Evolutionary conservation across 2,113 vertebrate species (phyloP), one percentile per base, ranked within the genome.

Genomic region (Lamprotornis superbus): DNA sequence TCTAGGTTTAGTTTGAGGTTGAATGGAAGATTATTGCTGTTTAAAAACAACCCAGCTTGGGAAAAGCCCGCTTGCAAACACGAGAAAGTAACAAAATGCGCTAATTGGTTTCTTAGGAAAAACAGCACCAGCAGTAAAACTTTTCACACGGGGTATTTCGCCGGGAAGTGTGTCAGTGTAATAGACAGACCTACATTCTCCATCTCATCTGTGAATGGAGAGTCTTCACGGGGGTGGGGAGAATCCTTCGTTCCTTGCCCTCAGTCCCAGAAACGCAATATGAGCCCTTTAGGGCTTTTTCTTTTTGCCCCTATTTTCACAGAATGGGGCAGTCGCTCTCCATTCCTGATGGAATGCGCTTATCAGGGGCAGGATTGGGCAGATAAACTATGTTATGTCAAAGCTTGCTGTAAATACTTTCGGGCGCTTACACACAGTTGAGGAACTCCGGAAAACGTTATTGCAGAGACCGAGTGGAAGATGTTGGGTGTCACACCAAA

Each of bases 391-490:
- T 0, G 17, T 10, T 75, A 13, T 8, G 57, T 22, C 83, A 83
- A 69, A 94, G 55, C 69, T 28, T 22, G 63, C 71, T 44, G 37
- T 83, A n/a, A 94, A 87, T 60, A 28, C 49, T 89, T 75, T 68
- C 0, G 5, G 47, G 25, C 19, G 42, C 67, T 91, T 35, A 8
- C 6, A 4, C 27, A 83, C 33, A 27, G 21, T 4, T 6, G 57
- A 28, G 57, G 39, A 63, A 56, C 8, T 4, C 42, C 61, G 24
- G 83, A 39, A 63, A 91, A 59, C 47, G 6, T 12, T 5, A 3
- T 4, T 71, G 83, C 44, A 27, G 53, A 16, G 73, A 60, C 35
- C 12, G 3, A 13, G 27, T 1, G 7, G 46, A n/a, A 28, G 37
- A 27, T 15, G 40, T 3, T 15, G 6, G 5, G 4, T 42, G 86